Evolutionary conservation across 2,113 vertebrate genomes (phyloP), one percentile per base, ranked within the genome.

Genomic region (Macheiramphus alcinus): DNA sequence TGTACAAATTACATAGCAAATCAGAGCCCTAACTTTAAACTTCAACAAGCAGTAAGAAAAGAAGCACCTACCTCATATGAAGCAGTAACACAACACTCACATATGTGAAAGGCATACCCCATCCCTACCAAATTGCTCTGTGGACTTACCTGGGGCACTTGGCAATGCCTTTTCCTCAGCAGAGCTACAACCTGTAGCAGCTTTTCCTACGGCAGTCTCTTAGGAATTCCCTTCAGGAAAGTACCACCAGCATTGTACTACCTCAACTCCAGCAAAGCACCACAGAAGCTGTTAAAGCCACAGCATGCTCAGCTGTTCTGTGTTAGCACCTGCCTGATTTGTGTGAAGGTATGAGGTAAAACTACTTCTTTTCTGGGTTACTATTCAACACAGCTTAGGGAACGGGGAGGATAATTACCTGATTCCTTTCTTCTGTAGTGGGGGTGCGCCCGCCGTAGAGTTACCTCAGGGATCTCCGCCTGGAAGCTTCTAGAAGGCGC

Each of bases 351-450:
- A 12, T 6, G 13, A 22, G 9, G 11, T 3, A 23, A 38, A 47
- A 22, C 15, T 8, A 2, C 17, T 38, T n/a, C 6, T 7, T 6
- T 21, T 14, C 5, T 7, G 4, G 5, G 10, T 3, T 5, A 3
- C 3, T 26, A 0, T 3, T 45, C 5, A 11, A 32, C n/a, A 0
- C 10, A 12, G 8, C 13, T 31, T 2, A 29, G 21, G 4, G 34
- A n/a, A 11, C 0, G 0, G 4, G 1, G 2, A 19, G 13, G 3
- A 3, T 25, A 13, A 0, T 0, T 2, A 2, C 2, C 4, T 8
- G 0, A 0, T 0, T 1, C 0, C 10, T 2, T 16, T 2, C 1
- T 0, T 0, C 0, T 4, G 5, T 0, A 1, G 10, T 0, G 1
- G 14, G 3, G 4, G 2, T 1, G 2, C 0, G 0, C 4, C 1